These are phyloP conservation scores for Flexamia atlantica DNA, from an alignment of 2,888 invertebrate species.

Conservation along the genomic window DNA sequence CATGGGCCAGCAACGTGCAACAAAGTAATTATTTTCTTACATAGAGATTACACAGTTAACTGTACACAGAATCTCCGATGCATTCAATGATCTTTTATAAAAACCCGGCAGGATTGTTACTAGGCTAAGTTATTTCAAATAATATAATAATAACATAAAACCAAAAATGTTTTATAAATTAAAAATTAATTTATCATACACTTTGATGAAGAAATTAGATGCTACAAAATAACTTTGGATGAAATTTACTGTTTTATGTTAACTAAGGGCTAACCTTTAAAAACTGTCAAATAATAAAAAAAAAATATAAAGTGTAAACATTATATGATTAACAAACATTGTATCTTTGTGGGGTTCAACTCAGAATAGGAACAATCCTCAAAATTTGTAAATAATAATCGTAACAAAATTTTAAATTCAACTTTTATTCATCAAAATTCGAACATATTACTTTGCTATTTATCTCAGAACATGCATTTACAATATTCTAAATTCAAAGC, in stretches of 20 bases:
- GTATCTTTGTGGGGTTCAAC: background rate
- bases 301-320: no score
- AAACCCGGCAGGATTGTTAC: slow-evolving; percentile 8
- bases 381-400: slow-evolving; percentile 9
- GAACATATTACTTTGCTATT: slow-evolving; percentile 42
- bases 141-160: no score
- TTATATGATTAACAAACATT: no score
- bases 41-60: slow-evolving; percentile 62
- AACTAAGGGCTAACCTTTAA: no score
- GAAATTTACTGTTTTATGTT: no score
- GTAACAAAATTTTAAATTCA: slow-evolving; percentile 14
- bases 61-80: slow-evolving; percentile 61
- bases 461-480: slow-evolving; percentile 40
- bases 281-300: no score
- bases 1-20: slow-evolving; percentile 66
- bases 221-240: no score
- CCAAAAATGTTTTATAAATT: no score
- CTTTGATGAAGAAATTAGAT: no score
- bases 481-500: slow-evolving; percentile 46
- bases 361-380: slow-evolving; percentile 29
- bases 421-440: slow-evolving; percentile 12
- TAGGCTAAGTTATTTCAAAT: background rate
- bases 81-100: background rate
- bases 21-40: slow-evolving; percentile 61
- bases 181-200: no score